Evolutionary conservation across 2,797 vertebrate species (phyloP).

Genomic region (Betta splendens): DNA sequence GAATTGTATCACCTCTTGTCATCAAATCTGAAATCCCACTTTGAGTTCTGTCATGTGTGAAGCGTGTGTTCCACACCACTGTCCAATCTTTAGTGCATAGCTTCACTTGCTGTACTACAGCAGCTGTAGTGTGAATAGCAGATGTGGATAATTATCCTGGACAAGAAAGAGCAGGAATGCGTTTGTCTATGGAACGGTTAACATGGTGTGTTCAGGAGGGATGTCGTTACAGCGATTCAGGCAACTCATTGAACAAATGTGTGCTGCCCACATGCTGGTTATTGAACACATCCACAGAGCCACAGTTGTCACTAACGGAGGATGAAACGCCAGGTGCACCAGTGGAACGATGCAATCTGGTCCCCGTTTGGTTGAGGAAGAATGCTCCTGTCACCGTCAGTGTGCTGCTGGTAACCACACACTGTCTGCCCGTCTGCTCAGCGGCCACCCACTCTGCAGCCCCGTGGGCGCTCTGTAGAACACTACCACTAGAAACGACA

Average conservation of each 20-base stretch:
- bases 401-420: conserved; percentile 47
- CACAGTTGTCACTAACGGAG: conserved; percentile 44
- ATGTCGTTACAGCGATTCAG: too few species aligned
- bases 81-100: conserved; percentile 19
- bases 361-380: conserved; percentile 56
- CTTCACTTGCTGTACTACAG: background rate
- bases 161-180: background rate
- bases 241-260: too few species aligned
- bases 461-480: conserved; percentile 14
- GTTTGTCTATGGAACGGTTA: too few species aligned
- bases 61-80: conserved; percentile 41
- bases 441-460: conserved; percentile 49
- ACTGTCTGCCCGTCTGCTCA: conserved; percentile 71
- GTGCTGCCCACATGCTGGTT: conserved; percentile 8
- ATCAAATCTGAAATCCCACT: conserved; percentile 35
- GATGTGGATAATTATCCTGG: background rate
- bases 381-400: conserved; percentile 26
- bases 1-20: too few species aligned
- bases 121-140: background rate
- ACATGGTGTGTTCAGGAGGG: background rate
- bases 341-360: conserved; percentile 48
- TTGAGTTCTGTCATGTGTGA: conserved; percentile 19
- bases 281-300: too few species aligned
- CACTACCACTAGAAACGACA: conserved; percentile 19
- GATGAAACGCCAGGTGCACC: conserved; percentile 3